phyloP scores from a whole-genome alignment of 2,888 invertebrate species.

The Smittia sp. region DNA sequence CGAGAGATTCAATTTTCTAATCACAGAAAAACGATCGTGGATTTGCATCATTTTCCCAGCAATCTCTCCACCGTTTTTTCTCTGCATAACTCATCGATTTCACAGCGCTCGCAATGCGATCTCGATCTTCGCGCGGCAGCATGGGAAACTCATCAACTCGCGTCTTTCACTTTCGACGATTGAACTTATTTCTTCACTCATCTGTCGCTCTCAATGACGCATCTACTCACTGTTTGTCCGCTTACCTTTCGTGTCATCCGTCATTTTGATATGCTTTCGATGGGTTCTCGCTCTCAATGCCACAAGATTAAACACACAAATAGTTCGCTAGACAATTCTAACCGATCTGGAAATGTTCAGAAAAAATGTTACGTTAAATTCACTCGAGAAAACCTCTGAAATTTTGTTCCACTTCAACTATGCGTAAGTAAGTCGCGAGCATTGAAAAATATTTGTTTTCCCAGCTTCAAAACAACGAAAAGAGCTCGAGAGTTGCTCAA shows the following conservation, averaged over 20 bases:
- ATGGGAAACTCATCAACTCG: not conserved
- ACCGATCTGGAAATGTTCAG: not conserved
- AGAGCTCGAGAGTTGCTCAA: not conserved
- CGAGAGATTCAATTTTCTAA: too few relatives aligned
- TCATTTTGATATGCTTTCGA: slow-evolving; percentile 33
- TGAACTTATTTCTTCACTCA: not conserved
- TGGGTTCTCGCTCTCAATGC: not conserved
- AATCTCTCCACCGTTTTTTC: too few relatives aligned
- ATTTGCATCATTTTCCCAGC: too few relatives aligned
- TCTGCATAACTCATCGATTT: not conserved
- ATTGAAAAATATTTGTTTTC: not conserved
- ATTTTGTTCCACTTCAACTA: not conserved
- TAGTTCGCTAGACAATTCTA: not conserved
- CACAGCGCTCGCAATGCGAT: not conserved
- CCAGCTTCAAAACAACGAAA: not conserved
- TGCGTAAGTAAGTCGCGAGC: not conserved
- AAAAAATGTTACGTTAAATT: not conserved
- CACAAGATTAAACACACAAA: not conserved
- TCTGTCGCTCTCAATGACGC: not conserved
- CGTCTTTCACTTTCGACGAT: not conserved
- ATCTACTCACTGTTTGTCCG: not conserved
- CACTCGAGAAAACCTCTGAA: too few relatives aligned
- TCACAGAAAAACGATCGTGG: too few relatives aligned
- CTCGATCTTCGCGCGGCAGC: not conserved
- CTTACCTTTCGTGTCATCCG: slow-evolving; percentile 36